These are phyloP conservation scores for Lasiurus borealis DNA, from an alignment of 2,113 vertebrate genomes.

Conservation along the genomic window DNA sequence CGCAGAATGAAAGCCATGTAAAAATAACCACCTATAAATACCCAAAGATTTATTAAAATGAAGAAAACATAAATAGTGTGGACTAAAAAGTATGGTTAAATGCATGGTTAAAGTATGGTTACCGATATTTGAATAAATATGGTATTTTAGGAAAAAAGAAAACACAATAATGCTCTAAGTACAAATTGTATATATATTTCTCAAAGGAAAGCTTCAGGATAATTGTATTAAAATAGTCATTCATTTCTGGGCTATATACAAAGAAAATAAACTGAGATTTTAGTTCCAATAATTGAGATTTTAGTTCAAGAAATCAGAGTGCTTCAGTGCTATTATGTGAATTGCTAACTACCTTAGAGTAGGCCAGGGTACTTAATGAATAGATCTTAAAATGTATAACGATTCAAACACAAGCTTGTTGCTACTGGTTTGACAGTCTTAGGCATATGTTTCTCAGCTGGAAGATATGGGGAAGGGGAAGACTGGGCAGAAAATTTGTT, in stretches of 20 bases:
- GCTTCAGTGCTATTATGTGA: neutral
- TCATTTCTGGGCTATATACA: conserved; percentile 4
- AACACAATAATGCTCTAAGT: conserved; percentile 12
- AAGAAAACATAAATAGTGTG: conserved; percentile 52
- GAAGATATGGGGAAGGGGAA: neutral
- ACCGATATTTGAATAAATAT: neutral
- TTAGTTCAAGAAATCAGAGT: conserved; percentile 42
- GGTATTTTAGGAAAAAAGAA: conserved; percentile 43
- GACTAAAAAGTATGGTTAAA: conserved; percentile 42
- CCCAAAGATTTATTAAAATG: conserved; percentile 23
- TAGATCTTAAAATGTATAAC: neutral
- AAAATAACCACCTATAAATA: conserved; percentile 1
- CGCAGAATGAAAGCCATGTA: conserved; percentile 3
- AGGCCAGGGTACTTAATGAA: neutral
- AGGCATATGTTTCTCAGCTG: neutral
- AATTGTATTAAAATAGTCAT: conserved; percentile 31
- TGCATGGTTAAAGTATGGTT: too few species aligned
- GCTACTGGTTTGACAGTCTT: neutral
- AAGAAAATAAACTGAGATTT: conserved; percentile 49
- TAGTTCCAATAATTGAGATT: conserved; percentile 4
- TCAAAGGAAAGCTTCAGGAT: conserved; percentile 37
- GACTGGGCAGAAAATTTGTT: neutral
- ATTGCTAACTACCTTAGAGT: neutral
- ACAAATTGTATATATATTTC: neutral
- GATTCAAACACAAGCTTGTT: neutral